These are phyloP conservation scores for Helicoverpa assulta DNA, from an alignment of 2,888 invertebrate species.

Conservation along the genomic window DNA sequence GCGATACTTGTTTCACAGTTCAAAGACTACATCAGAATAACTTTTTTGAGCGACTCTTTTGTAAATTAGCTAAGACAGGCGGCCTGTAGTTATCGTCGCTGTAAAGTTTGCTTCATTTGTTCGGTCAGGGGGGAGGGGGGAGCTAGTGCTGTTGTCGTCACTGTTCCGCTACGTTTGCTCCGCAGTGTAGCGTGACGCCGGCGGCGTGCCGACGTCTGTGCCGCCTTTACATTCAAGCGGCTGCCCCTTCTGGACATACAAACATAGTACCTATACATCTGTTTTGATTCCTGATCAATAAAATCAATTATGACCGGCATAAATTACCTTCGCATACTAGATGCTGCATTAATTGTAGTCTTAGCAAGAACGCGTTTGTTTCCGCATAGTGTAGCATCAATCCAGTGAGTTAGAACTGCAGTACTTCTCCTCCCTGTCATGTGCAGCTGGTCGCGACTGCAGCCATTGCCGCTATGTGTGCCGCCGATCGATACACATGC, in stretches of 20 bases:
- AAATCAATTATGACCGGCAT: too few relatives aligned
- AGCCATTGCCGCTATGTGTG: conserved; percentile 26
- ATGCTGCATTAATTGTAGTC: too few relatives aligned
- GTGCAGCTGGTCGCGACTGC: conserved; percentile 27
- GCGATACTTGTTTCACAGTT: conserved; percentile 22
- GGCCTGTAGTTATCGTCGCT: background rate
- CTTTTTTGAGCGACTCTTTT: conserved; percentile 13
- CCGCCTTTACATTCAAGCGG: background rate
- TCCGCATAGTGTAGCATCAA: too few relatives aligned
- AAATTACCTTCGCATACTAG: too few relatives aligned
- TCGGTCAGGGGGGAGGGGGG: background rate
- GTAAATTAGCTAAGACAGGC: conserved; percentile 8
- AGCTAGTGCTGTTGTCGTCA: background rate
- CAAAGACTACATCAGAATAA: conserved; percentile 29
- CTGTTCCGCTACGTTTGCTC: background rate
- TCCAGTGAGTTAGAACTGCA: too few relatives aligned
- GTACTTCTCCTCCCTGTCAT: background rate
- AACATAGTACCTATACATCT: too few relatives aligned
- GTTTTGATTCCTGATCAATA: too few relatives aligned
- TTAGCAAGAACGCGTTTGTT: too few relatives aligned
- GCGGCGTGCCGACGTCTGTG: background rate
- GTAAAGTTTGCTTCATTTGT: conserved; percentile 9
- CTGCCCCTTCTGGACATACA: too few relatives aligned
- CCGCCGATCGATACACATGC: conserved; percentile 36
- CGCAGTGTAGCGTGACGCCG: background rate